These are phyloP conservation scores for Philhelius pedissequus DNA, from an alignment of 2,888 invertebrate species.

Conservation along the genomic window DNA sequence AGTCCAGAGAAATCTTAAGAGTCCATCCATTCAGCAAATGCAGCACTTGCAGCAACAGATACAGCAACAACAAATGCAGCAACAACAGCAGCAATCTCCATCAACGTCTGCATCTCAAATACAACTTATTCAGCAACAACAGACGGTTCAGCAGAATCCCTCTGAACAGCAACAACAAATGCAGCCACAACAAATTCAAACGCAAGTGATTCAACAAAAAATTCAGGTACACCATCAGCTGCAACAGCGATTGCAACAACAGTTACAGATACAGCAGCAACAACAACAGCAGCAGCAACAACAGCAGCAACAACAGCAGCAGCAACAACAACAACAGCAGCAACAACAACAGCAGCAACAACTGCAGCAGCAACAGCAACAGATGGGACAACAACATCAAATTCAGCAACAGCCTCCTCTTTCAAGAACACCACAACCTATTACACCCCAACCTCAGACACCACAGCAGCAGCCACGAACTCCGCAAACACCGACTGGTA, in stretches of 20 bases:
- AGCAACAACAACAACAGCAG: conserved; percentile 69
- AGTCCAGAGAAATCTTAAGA: conserved; percentile 68
- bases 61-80: conserved; percentile 32
- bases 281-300: conserved; percentile 74
- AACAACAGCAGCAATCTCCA: conserved; percentile 28
- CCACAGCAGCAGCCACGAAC: conserved; percentile 55
- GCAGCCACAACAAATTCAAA: conserved; percentile 63
- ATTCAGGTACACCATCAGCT: conserved; percentile 71
- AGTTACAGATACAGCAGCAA: conserved; percentile 72
- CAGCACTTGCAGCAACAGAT: conserved; percentile 60
- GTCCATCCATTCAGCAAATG: conserved; percentile 70
- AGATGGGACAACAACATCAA: conserved; percentile 39
- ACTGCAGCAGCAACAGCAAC: conserved; percentile 70
- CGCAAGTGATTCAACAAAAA: conserved; percentile 58
- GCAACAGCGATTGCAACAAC: conserved; percentile 70
- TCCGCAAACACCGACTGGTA: conserved; percentile 54
- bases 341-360: conserved; percentile 39
- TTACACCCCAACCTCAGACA: conserved; percentile 51
- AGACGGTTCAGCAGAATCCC: conserved; percentile 56
- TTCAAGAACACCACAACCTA: conserved; percentile 49
- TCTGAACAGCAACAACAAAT: conserved; percentile 70
- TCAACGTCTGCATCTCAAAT: conserved; percentile 59
- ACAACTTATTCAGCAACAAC: conserved; percentile 72
- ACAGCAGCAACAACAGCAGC: conserved; percentile 66
- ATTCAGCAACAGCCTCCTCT: conserved; percentile 48